These are phyloP conservation scores for Elaphurus davidianus DNA, from an alignment of 2,113 vertebrate species.

Conservation along the genomic window DNA sequence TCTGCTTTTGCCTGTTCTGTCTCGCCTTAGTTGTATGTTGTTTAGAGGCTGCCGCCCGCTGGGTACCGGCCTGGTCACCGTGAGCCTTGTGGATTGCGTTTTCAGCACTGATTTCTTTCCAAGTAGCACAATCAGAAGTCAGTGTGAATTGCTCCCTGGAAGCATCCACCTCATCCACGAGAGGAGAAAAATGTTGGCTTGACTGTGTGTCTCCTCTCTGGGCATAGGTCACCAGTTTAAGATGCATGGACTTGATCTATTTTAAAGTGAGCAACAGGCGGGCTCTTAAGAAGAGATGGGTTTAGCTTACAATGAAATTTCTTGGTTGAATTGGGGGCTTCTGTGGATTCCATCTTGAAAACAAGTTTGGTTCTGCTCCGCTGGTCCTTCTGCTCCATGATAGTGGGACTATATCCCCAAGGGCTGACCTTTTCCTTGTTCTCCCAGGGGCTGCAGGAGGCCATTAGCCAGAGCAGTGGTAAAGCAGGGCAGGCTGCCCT, in stretches of 20 bases:
- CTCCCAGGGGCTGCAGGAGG: background rate
- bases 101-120: background rate
- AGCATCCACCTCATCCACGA: fast-evolving
- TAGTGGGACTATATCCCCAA: no score
- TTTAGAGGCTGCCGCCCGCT: fast-evolving
- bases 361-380: fast-evolving
- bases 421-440: no score
- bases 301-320: fast-evolving
- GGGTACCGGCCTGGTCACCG: fast-evolving
- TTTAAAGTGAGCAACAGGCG: fast-evolving
- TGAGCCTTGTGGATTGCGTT: fast-evolving
- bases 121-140: background rate
- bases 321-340: background rate
- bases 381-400: fast-evolving
- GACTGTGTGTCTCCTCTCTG: fast-evolving
- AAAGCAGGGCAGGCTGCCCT: background rate
- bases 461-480: background rate
- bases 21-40: background rate
- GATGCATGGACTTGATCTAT: fast-evolving
- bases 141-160: background rate
- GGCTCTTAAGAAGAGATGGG: background rate
- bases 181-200: fast-evolving
- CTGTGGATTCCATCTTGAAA: fast-evolving
- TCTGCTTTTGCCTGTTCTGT: fast-evolving
- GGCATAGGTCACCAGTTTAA: fast-evolving